Percentiles rank a stretch among this genome's conserved stretches.
phyloP scores from a whole-genome alignment of 2,888 invertebrate genomes.

The Drosophila limbata region DNA sequence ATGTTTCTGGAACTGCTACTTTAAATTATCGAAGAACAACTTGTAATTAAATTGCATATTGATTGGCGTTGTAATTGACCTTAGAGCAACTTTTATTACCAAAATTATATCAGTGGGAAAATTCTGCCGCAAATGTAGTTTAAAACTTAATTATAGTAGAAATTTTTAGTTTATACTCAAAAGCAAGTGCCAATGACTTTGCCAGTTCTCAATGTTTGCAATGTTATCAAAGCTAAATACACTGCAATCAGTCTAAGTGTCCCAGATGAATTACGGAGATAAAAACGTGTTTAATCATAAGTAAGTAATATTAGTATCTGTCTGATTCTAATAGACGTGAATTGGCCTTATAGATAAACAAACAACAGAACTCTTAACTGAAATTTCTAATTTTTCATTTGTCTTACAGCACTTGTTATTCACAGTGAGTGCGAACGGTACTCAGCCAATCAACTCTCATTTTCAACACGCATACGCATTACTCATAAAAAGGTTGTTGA shows the following conservation, averaged over 20 bases:
- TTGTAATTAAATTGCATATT: conserved; percentile 33
- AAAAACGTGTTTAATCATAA: conserved; percentile 22
- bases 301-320: not conserved
- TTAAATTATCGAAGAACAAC: not conserved
- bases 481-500: conserved; percentile 33
- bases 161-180: conserved; percentile 24
- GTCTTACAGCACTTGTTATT: not conserved
- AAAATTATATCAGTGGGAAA: conserved; percentile 13
- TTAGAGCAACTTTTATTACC: conserved; percentile 24
- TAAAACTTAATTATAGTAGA: conserved; percentile 13
- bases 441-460: conserved; percentile 25
- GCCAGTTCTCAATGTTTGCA: conserved; percentile 37
- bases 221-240: conserved; percentile 45
- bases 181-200: conserved; percentile 34
- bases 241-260: conserved; percentile 61
- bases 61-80: conserved; percentile 4
- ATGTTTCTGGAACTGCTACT: not conserved
- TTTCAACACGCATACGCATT: conserved; percentile 47
- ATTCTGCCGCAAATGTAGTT: not conserved
- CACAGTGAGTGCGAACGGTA: conserved; percentile 5
- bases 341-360: conserved; percentile 8
- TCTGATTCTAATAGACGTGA: not conserved
- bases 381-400: not conserved
- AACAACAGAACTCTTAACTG: not conserved
- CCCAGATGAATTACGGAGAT: conserved; percentile 34